Conservation (phyloP, 2,113 vertebrate species). For the Muscicapa adusta region DNA sequence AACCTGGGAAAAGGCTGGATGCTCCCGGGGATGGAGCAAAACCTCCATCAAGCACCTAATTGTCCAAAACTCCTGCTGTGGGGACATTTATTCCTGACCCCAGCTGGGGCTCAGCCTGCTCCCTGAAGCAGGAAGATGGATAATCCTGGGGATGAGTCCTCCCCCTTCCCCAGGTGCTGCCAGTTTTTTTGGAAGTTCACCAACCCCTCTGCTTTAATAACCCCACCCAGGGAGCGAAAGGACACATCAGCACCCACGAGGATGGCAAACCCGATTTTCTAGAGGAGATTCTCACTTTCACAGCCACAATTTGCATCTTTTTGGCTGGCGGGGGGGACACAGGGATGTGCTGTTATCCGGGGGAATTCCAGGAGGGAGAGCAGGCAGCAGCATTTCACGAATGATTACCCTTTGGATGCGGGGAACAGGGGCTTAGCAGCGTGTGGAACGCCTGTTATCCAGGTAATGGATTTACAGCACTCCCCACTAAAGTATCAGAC, state of each 20-base stretch:
- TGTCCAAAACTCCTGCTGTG: slow-evolving; percentile 37
- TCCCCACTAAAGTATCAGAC: slow-evolving; percentile 64
- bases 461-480: slow-evolving; percentile 79
- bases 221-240: not conserved
- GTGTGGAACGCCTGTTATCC: slow-evolving; percentile 71
- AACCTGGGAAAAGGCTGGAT: not conserved
- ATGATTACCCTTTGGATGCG: slow-evolving; percentile 59
- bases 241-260: fast-evolving
- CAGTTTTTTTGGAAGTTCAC: not conserved
- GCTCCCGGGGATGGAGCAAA: slow-evolving; percentile 10
- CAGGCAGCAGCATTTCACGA: slow-evolving; percentile 48
- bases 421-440: slow-evolving; percentile 59
- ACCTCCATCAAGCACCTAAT: slow-evolving; percentile 65
- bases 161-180: not conserved
- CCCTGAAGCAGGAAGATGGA: slow-evolving; percentile 59
- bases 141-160: not conserved
- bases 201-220: not conserved
- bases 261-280: not conserved
- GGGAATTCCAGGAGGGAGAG: not conserved
- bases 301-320: fast-evolving
- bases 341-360: fast-evolving
- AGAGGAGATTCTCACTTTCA: fast-evolving
- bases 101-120: slow-evolving; percentile 56
- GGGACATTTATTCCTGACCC: slow-evolving; percentile 60
- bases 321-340: fast-evolving